Base-by-base conservation (phyloP, 2,113 vertebrate genomes). In the Sebastes fasciatus region DNA sequence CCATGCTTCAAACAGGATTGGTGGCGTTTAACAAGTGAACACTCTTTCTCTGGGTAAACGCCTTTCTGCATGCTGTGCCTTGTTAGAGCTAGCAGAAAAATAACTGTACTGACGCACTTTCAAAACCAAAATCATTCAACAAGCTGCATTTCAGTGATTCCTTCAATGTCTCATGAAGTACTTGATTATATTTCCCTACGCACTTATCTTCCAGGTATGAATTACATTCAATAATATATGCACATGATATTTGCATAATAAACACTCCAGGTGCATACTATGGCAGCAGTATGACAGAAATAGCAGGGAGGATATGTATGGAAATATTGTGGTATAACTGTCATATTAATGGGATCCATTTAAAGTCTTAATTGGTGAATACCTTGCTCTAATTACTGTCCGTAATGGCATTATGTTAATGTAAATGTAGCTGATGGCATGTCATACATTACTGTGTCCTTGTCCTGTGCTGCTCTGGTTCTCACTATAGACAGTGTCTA, bases 201-300 rank as follows among this genome's bases (percentile, higher is more conserved):
- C 52, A 6, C 54, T 46, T 57, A 17, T 69, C 42, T 49, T 63
- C 16, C 76, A 71, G 23, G 42, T 60, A 19, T 76, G 26, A 26
- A 48, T 43, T 34, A 19, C 17, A 51, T 57, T 19, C 9, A 14
- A 51, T 66, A 54, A 83, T 48, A 48, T 54, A 83, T 80, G 71
- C 13, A 34, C 67, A 49, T 80, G 8, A 26, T 52, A 70, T 82
- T 71, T 75, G 52, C 79, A 85, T 54, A 26, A 70, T 60, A 48
- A 65, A 9, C 10, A 11, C 55, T 34, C 13, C 8, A 12, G 46
- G 13, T 11, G 4, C 12, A 5, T 0, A 6, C 2, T 5, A 14
- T 9, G 26, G 4, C 6, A 12, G 9, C 10, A 34, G 5, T 14
- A 43, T 8, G 43, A 34, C 40, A 11, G 7, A 5, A 6, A 8